Conservation (phyloP, 1,140 invertebrate genomes). For the Cherax quadricarinatus region DNA sequence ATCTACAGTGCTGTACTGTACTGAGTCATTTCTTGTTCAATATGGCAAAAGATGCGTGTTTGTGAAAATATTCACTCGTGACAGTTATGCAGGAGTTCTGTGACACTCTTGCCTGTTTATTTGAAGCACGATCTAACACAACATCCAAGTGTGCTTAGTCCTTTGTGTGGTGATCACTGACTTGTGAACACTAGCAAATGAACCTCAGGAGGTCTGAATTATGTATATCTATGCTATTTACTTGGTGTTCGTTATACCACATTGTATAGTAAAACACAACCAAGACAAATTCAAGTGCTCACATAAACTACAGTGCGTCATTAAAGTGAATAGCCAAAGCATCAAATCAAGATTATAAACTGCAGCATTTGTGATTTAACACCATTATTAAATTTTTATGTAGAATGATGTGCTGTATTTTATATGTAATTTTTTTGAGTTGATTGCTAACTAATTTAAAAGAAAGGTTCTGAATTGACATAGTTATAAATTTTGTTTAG, state of each 20-base stretch:
- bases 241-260: conserved; percentile 64
- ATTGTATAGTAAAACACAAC: conserved; percentile 56
- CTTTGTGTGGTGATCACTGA: conserved; percentile 8
- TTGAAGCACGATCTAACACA: conserved; percentile 30
- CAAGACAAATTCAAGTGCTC: conserved; percentile 40
- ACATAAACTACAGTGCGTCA: conserved; percentile 61
- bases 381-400: not conserved
- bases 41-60: conserved; percentile 55
- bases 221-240: conserved; percentile 59
- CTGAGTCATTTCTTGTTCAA: conserved; percentile 28
- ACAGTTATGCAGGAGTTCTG: conserved; percentile 65
- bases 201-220: conserved; percentile 67
- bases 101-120: conserved; percentile 63
- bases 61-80: conserved; percentile 44
- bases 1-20: conserved; percentile 43
- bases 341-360: conserved; percentile 15
- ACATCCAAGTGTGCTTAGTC: conserved; percentile 62
- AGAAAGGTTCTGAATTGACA: not conserved
- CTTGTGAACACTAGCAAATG: conserved; percentile 36
- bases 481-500: not conserved
- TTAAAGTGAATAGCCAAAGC: conserved; percentile 38
- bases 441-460: not conserved
- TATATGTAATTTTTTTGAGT: not conserved
- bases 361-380: conserved; percentile 35
- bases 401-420: not conserved